Percentiles rank a stretch among this genome's conserved stretches.
phyloP scores from a whole-genome alignment of 2,888 invertebrate genomes.

The Cremastinae sp. region DNA sequence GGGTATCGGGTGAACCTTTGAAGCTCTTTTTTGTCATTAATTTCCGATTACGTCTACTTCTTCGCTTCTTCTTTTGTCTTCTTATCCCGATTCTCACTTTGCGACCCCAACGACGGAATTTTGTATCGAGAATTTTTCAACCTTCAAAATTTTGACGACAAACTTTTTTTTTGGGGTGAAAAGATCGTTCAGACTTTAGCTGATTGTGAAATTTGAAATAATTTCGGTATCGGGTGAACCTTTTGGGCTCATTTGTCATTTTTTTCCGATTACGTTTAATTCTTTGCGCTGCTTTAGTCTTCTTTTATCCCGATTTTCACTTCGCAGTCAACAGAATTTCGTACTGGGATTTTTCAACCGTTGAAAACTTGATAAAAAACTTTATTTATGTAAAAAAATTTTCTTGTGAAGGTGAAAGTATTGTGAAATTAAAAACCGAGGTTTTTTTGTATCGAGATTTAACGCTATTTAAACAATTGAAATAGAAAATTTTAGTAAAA shows the following conservation, averaged over 20 bases:
- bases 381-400: too few species aligned
- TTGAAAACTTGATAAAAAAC: too few species aligned
- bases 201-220: too few species aligned
- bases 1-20: constrained; percentile 66
- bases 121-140: not conserved
- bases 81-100: constrained; percentile 10
- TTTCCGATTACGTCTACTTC: constrained; percentile 53
- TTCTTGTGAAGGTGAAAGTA: too few species aligned
- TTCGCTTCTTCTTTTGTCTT: constrained; percentile 52
- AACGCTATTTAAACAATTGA: too few species aligned
- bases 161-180: too few species aligned
- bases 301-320: constrained; percentile 15
- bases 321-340: not conserved
- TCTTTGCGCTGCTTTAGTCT: constrained; percentile 50
- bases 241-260: constrained; percentile 64
- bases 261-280: constrained; percentile 57
- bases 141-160: too few species aligned
- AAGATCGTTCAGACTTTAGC: too few species aligned
- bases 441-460: too few species aligned
- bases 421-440: too few species aligned
- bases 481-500: too few species aligned
- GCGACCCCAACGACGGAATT: constrained; percentile 7
- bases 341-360: too few species aligned
- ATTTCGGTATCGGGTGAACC: constrained; percentile 67
- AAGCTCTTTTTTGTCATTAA: constrained; percentile 65